phyloP scores from a whole-genome alignment of 2,888 invertebrate species.

The Drosophila rellima region DNA sequence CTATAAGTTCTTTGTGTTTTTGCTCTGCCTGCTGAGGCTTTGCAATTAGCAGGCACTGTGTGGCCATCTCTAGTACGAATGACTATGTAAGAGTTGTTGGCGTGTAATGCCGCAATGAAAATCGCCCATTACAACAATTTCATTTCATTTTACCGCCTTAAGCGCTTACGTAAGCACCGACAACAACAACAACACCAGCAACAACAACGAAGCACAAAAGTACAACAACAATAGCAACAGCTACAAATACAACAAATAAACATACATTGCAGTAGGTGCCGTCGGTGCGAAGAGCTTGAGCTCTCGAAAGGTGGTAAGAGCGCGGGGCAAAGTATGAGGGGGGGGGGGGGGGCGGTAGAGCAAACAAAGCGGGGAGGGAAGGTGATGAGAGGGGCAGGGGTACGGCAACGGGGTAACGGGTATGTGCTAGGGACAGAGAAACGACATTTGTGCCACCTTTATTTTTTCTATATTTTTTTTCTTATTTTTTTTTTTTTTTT shows the following conservation, averaged over 20 bases:
- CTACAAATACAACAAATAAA: constrained; percentile 16
- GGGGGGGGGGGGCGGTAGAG: too few relatives aligned
- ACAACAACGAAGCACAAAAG: constrained; percentile 24
- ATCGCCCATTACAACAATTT: constrained; percentile 81
- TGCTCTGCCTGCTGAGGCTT: neutral
- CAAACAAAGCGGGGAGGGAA: neutral
- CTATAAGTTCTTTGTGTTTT: neutral
- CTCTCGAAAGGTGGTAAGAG: constrained; percentile 29
- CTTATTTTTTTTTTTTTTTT: neutral
- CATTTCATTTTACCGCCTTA: constrained; percentile 80
- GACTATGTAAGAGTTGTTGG: constrained; percentile 53
- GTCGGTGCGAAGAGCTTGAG: constrained; percentile 59
- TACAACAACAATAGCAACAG: constrained; percentile 35
- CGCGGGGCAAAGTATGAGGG: constrained; percentile 2
- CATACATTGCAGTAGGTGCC: constrained; percentile 55
- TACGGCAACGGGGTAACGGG: constrained; percentile 9
- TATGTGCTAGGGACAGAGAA: constrained; percentile 51
- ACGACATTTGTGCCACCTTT: constrained; percentile 78
- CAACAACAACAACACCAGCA: constrained; percentile 42
- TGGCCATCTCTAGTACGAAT: constrained; percentile 45
- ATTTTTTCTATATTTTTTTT: constrained; percentile 25
- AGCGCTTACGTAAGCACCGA: constrained; percentile 71
- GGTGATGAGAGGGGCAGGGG: neutral
- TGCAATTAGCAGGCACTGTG: constrained; percentile 7
- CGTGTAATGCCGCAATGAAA: constrained; percentile 79